Percentiles rank a stretch among this genome's conserved stretches.
These are phyloP conservation scores for Perca flavescens DNA, from an alignment of 2,113 vertebrate genomes.

Conservation along the genomic window DNA sequence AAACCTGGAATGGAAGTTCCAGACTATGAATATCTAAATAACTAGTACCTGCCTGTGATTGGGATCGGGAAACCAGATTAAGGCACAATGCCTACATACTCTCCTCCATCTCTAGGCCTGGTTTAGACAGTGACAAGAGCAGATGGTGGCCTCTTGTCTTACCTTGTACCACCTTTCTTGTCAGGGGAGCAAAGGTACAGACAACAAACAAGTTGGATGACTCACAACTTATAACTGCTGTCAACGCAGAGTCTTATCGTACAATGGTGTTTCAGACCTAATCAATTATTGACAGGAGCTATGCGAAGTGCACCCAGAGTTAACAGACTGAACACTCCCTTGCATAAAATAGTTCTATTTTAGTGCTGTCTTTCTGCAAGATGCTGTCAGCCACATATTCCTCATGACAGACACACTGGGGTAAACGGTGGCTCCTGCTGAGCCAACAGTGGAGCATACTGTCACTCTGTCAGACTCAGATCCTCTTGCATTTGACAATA, in stretches of 20 bases:
- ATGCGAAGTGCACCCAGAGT: conserved; percentile 53
- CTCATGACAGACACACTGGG: conserved; percentile 43
- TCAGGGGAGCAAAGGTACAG: conserved; percentile 31
- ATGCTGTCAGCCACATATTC: conserved; percentile 27
- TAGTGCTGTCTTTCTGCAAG: conserved; percentile 18
- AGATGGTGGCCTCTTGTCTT: conserved; percentile 32
- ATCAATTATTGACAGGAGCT: conserved; percentile 75
- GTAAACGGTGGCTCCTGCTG: conserved; percentile 38
- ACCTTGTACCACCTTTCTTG: conserved; percentile 29
- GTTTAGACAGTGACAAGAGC: conserved; percentile 21
- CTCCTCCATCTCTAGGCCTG: background rate
- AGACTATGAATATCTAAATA: conserved; percentile 7
- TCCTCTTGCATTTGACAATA: conserved; percentile 44
- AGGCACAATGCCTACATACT: conserved; percentile 1
- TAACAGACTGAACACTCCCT: conserved; percentile 50
- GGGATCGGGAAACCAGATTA: background rate
- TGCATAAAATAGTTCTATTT: conserved; percentile 57
- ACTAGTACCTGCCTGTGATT: background rate
- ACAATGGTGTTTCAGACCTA: conserved; percentile 34
- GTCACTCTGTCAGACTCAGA: conserved; percentile 55
- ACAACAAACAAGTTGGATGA: conserved; percentile 30
- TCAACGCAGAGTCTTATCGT: conserved; percentile 32
- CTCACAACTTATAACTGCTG: conserved; percentile 29
- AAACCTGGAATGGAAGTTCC: background rate
- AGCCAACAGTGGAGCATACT: conserved; percentile 43